Percentiles rank a stretch among this genome's conserved stretches.
Evolutionary conservation across 2,797 vertebrate genomes (phyloP).

Genomic region (Momotus momota): DNA sequence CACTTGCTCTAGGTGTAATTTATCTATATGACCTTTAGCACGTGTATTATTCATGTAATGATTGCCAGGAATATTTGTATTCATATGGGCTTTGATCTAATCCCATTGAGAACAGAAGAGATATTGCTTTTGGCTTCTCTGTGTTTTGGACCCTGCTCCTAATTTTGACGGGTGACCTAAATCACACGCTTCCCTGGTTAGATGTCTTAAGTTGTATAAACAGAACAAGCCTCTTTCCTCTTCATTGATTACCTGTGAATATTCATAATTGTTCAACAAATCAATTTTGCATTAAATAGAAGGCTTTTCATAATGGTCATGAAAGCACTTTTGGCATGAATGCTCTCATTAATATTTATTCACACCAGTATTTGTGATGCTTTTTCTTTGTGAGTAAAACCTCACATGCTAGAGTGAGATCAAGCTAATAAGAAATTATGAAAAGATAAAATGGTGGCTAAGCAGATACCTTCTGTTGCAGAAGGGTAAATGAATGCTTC

Average conservation of each 20-base stretch:
- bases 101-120: neutral
- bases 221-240: neutral
- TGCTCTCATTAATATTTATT: neutral
- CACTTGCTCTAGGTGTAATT: neutral
- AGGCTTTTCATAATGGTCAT: neutral
- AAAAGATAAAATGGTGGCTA: neutral
- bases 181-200: neutral
- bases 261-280: slow-evolving; percentile 39
- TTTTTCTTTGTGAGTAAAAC: neutral
- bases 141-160: neutral
- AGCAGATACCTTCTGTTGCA: neutral
- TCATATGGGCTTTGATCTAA: neutral
- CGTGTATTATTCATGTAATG: neutral
- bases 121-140: neutral
- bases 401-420: neutral
- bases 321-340: neutral
- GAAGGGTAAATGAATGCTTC: neutral
- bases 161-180: neutral
- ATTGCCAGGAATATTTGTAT: neutral
- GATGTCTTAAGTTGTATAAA: neutral
- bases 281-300: slow-evolving; percentile 8
- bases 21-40: neutral
- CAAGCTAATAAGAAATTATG: neutral
- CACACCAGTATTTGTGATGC: neutral
- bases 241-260: neutral